phyloP scores from a whole-genome alignment of 2,888 invertebrate species.

The Bellardia bayeri region DNA sequence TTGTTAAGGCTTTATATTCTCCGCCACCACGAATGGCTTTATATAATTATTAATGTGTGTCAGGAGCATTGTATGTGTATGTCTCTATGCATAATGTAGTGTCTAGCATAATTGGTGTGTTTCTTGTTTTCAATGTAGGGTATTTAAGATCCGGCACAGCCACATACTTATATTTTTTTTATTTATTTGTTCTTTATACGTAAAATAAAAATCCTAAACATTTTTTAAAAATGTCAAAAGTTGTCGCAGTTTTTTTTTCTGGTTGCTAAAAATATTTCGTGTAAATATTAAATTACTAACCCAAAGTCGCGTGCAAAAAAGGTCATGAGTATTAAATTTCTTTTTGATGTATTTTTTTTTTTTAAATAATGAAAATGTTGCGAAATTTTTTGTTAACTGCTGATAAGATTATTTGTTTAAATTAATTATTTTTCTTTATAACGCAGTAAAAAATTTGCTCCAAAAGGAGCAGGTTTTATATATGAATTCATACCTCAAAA shows the following conservation, averaged over 20 bases:
- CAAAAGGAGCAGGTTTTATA: too few relatives aligned
- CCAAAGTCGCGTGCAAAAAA: conserved; percentile 17
- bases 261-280: conserved; percentile 15
- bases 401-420: too few relatives aligned
- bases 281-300: conserved; percentile 38
- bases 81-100: too few relatives aligned
- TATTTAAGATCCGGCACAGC: neutral
- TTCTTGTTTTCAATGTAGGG: too few relatives aligned
- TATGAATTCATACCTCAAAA: too few relatives aligned
- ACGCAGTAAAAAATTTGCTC: too few relatives aligned
- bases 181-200: conserved; percentile 4
- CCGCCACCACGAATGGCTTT: too few relatives aligned
- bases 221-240: conserved; percentile 25
- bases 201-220: conserved; percentile 17
- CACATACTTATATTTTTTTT: too few relatives aligned
- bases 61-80: too few relatives aligned
- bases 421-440: too few relatives aligned
- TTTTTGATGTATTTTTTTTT: neutral
- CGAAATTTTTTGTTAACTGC: neutral
- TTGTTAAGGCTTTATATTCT: neutral
- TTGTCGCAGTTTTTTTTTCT: neutral
- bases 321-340: conserved; percentile 39
- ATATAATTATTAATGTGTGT: too few relatives aligned
- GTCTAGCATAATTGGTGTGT: too few relatives aligned
- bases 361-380: neutral